Conservation (phyloP, 1,140 invertebrate genomes). For the Zaprionus kolodkinae region DNA sequence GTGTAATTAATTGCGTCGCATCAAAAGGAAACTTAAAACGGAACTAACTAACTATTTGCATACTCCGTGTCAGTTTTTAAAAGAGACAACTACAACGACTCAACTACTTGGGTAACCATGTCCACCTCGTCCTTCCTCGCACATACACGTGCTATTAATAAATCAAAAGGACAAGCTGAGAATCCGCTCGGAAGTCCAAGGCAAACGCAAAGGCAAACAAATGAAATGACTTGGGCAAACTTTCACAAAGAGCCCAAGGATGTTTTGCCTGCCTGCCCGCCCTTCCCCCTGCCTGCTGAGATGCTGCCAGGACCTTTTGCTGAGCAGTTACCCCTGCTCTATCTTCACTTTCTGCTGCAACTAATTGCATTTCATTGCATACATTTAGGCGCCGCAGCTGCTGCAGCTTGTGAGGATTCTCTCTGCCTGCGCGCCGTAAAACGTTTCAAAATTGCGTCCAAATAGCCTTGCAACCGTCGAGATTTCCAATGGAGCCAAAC, state of each 20-base stretch:
- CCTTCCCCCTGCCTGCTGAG: background rate
- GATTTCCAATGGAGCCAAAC: slow-evolving; percentile 63
- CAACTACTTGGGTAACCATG: background rate
- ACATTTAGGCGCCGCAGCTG: slow-evolving; percentile 59
- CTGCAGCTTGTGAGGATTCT: background rate
- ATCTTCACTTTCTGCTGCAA: slow-evolving; percentile 46
- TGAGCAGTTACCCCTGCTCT: background rate
- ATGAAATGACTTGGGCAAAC: slow-evolving; percentile 69
- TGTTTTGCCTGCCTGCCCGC: background rate
- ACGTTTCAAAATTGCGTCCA: slow-evolving; percentile 77
- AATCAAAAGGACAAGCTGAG: slow-evolving; percentile 72
- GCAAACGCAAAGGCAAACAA: slow-evolving; percentile 61
- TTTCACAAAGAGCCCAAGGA: slow-evolving; percentile 49
- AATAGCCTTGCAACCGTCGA: slow-evolving; percentile 62
- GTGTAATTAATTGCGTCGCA: slow-evolving; percentile 83
- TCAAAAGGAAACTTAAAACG: slow-evolving; percentile 78
- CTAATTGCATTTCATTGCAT: slow-evolving; percentile 82
- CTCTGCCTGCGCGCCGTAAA: slow-evolving; percentile 59
- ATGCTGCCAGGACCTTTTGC: background rate
- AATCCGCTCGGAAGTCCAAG: slow-evolving; percentile 58
- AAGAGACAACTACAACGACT: slow-evolving; percentile 13
- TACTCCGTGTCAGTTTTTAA: slow-evolving; percentile 69
- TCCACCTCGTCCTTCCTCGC: background rate
- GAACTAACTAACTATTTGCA: slow-evolving; percentile 74
- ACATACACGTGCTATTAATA: slow-evolving; percentile 76